phyloP scores from a whole-genome alignment of 92 coral and sea anemone species.

The Parazoanthus darwini region DNA sequence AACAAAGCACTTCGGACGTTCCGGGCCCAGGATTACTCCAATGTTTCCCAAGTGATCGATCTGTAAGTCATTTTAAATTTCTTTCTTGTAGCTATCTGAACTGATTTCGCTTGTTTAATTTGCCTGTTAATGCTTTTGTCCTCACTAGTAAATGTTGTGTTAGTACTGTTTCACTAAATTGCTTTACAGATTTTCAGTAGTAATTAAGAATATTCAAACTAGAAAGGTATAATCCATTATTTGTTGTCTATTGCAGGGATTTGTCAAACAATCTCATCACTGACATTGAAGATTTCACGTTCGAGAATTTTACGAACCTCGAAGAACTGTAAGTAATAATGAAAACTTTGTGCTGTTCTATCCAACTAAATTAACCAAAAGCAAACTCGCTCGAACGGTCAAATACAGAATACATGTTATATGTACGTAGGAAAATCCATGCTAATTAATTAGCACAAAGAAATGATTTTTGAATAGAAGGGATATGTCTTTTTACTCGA shows the following conservation, averaged over 20 bases:
- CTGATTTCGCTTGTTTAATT: not conserved
- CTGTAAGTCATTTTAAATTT: not conserved
- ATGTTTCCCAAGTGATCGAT: not conserved
- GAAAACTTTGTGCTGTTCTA: not conserved
- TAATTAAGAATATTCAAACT: not conserved
- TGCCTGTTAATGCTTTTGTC: not conserved
- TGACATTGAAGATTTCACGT: constrained; percentile 38
- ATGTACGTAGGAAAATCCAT: too few relatives aligned
- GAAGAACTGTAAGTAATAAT: constrained; percentile 48
- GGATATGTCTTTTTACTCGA: too few relatives aligned
- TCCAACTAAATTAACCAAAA: too few relatives aligned
- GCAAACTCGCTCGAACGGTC: too few relatives aligned
- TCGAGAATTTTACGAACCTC: constrained; percentile 45
- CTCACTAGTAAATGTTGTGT: not conserved
- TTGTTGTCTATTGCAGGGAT: constrained; percentile 30
- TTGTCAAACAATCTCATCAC: constrained; percentile 43
- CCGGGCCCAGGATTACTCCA: not conserved
- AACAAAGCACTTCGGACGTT: not conserved
- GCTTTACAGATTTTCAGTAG: not conserved
- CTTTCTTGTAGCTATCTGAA: too few relatives aligned
- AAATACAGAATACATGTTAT: too few relatives aligned
- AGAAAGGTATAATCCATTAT: not conserved
- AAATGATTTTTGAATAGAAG: too few relatives aligned
- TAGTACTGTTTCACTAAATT: not conserved
- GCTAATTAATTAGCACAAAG: too few relatives aligned